Evolutionary conservation across 2,797 vertebrate genomes (phyloP), one percentile per base, ranked within the genome.

Genomic region (Champsocephalus esox): DNA sequence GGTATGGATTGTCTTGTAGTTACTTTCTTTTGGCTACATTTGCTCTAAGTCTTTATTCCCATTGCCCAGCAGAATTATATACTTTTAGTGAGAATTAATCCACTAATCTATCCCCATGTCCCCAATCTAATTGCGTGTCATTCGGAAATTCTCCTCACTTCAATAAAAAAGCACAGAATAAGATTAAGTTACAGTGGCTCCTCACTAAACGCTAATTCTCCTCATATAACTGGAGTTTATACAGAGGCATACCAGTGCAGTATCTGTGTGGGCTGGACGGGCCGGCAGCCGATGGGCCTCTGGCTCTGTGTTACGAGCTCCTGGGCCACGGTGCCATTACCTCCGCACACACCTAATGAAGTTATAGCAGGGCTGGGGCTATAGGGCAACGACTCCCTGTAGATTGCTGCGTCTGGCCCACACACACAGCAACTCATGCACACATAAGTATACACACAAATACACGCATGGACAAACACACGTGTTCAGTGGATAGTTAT

Each of bases 341-440:
- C 90, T 93, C 88, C 66, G 73, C 90, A 79, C 75, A 92, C 93
- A 94, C 94, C 94, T 94, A 92, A 92, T 94, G 91, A 94, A 95
- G 87, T 86, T 89, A 92, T 74, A 91, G 90, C 88, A 91, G 91
- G 82, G 73, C 85, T 70, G 79, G 77, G 83, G 80, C 90, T 86
- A 89, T 87, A 81, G 88, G 88, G 81, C 80, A 92, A 92, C 64
- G 81, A 91, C 92, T 93, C 91, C 92, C 91, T 80, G 83, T 77
- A 89, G 92, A 86, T 87, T 65, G 74, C 76, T 70, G 55, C 32
- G 78, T 86, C 87, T 92, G 55, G 86, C 85, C 84, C 92, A 89
- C 89, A 91, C 88, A 90, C 89, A 86, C 79, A 61, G 56, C 85
- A 58, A 80, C 71, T 84, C 72, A 72, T 59, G 14, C 75, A 69